Base-by-base conservation (phyloP, 2,888 invertebrate species). In the Lasioglossum leucozonium region DNA sequence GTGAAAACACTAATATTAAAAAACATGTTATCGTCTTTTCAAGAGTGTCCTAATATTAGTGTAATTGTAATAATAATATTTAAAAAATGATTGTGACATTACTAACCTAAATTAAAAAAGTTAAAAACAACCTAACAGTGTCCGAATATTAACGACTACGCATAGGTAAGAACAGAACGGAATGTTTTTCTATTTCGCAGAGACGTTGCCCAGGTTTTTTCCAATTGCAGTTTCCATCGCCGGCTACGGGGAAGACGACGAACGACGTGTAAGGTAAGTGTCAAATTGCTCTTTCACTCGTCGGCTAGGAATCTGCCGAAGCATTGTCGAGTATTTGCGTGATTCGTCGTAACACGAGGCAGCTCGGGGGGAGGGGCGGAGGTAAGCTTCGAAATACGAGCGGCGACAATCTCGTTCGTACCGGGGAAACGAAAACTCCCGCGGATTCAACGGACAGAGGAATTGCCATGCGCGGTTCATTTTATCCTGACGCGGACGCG, bases 331-430 rank as follows among this genome's bases (percentile, higher is more conserved):
- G 69, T 44, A 69, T 80, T 80, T 16, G 69, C 69, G 55, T 69
- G 69, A 71, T 71, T 76, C 69, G 76, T n/a, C 44, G 80, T 69
- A 69, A 80, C 67, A 18, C 55, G 76, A 47, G 37, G 37, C n/a
- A 47, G 22, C 37, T n/a, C 3, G 42, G 34, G 55, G 58, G 11
- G 44, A 44, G 2, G 30, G 26, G 58, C 62, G 26, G 37, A 30
- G 62, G 62, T 30, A 30, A 58, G 71, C 44, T 47, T 72, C 44
- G 58, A 77, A 72, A 77, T 81, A 77, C 16, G 42, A 51, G 72
- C 16, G 44, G 30, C 67, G 55, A 80, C 55, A 55, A 55, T 34
- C 69, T 55, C 40, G 42, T 40, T 62, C 34, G 30, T 1, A 5
- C 11, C n/a, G 10, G 40, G 5, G 5, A 37, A 69, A n/a, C 40